Evolutionary conservation across 2,888 invertebrate species (phyloP).

Genomic region (Caenorhabditis sp.): DNA sequence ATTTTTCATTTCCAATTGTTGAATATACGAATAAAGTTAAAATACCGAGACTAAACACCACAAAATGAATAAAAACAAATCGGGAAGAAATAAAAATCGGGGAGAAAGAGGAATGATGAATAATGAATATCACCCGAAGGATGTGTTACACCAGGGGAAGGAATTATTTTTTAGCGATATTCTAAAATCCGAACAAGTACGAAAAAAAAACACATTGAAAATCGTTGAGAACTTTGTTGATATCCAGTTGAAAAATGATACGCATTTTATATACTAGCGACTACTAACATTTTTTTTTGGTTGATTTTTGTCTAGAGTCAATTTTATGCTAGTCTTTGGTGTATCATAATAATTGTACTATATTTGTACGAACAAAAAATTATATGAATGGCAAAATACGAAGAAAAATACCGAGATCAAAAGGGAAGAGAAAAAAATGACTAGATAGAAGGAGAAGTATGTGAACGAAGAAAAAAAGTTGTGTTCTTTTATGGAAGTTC

Average conservation of each 20-base stretch:
- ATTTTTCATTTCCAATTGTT: no score
- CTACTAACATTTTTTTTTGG: no score
- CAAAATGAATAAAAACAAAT: neutral
- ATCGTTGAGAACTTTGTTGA: neutral
- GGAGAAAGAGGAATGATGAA: slow-evolving; percentile 1
- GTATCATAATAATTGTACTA: neutral
- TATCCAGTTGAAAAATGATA: no score
- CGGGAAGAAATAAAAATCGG: neutral
- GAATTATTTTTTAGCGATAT: neutral
- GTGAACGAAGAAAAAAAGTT: slow-evolving; percentile 3
- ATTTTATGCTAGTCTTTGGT: no score
- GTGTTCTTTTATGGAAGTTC: neutral
- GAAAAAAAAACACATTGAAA: neutral
- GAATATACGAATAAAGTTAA: no score
- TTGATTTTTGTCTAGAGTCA: no score
- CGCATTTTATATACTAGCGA: no score
- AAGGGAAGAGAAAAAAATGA: neutral
- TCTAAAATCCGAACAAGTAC: neutral
- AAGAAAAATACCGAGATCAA: slow-evolving; percentile 8
- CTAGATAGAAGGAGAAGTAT: slow-evolving; percentile 3
- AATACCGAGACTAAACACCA: neutral
- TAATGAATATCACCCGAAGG: neutral
- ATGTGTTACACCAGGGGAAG: neutral
- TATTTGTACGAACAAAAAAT: neutral
- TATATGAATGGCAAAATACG: slow-evolving; percentile 4